A percentile compares a stretch with the other conserved stretches of the same genome.
Evolutionary conservation across 2,113 vertebrate genomes (phyloP).

Genomic region (Pongo pygmaeus): DNA sequence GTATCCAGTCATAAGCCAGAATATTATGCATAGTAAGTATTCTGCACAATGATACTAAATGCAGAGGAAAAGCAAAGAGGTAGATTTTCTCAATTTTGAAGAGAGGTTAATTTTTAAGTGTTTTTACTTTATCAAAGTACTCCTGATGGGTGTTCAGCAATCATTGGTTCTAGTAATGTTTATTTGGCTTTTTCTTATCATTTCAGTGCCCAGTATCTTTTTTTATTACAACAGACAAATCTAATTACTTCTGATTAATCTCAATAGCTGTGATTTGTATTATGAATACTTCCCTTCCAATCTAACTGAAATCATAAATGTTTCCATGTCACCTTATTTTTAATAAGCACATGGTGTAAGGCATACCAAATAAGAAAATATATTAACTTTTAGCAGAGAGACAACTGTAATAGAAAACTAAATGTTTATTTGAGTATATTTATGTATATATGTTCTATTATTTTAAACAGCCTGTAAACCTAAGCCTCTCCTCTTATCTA

Average conservation of each 20-base stretch:
- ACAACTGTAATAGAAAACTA: background rate
- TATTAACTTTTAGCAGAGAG: background rate
- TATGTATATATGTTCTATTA: background rate
- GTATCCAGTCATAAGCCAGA: background rate
- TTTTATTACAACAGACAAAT: conserved; percentile 68
- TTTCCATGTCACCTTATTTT: conserved; percentile 7
- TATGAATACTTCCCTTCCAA: conserved; percentile 66
- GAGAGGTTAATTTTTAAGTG: conserved; percentile 59
- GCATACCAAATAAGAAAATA: background rate
- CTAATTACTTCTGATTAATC: conserved; percentile 74
- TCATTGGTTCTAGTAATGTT: conserved; percentile 44
- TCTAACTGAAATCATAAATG: conserved; percentile 18
- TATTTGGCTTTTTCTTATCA: conserved; percentile 29
- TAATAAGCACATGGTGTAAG: background rate
- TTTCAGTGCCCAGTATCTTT: conserved; percentile 35
- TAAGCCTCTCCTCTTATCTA: background rate
- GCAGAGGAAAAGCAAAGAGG: background rate
- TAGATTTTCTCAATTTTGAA: conserved; percentile 5
- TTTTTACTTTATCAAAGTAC: conserved; percentile 39
- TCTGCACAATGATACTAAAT: background rate
- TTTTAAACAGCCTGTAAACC: background rate
- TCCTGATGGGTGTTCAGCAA: conserved; percentile 41
- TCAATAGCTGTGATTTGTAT: conserved; percentile 71
- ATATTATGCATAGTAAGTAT: background rate
- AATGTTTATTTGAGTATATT: background rate